Evolutionary conservation across 2,797 vertebrate genomes (phyloP).

Genomic region (Streptopelia turtur): DNA sequence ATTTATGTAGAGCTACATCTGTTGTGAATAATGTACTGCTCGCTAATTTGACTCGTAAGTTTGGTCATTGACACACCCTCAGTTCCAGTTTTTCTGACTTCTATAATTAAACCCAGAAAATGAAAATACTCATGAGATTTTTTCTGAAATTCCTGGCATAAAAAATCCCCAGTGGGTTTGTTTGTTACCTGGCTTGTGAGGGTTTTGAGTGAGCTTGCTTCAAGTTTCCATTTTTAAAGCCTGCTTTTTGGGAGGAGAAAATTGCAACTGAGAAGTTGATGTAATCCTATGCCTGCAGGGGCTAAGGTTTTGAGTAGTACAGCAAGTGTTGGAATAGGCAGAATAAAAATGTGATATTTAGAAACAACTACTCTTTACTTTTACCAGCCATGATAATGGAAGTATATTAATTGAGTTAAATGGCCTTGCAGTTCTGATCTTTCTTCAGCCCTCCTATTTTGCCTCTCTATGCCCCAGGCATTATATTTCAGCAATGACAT

Average conservation of each 20-base stretch:
- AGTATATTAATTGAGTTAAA: not conserved
- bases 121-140: not conserved
- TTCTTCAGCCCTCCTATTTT: not conserved
- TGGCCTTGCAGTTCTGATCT: not conserved
- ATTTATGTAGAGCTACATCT: not conserved
- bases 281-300: not conserved
- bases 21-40: not conserved
- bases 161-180: not conserved
- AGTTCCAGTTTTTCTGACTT: not conserved
- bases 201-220: not conserved
- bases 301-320: not conserved
- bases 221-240: not conserved
- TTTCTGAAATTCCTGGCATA: conserved; percentile 7
- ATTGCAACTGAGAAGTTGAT: not conserved
- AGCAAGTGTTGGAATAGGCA: not conserved
- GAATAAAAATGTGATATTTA: not conserved
- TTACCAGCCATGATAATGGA: not conserved
- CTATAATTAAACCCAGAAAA: not conserved
- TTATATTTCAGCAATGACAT: not conserved
- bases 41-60: not conserved
- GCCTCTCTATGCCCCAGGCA: not conserved
- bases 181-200: not conserved
- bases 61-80: not conserved
- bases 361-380: not conserved
- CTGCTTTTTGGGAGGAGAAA: not conserved